Percentiles rank a stretch among this genome's conserved stretches.
These are phyloP conservation scores for Salvator merianae DNA, from an alignment of 2,113 vertebrate genomes.

Conservation along the genomic window DNA sequence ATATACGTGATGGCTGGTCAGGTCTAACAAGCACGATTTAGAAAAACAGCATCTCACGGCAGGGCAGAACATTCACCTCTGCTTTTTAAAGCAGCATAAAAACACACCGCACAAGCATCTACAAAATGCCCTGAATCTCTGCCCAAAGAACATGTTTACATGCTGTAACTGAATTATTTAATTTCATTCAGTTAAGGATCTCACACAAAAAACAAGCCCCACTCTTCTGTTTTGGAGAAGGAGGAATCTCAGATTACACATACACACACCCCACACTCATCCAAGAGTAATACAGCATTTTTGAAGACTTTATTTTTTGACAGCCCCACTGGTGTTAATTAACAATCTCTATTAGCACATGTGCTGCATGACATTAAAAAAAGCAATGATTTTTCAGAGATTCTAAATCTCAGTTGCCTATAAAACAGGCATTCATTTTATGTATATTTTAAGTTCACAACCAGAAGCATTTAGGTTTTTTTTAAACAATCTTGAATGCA, in stretches of 20 bases:
- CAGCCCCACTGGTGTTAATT: constrained; percentile 45
- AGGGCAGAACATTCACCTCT: constrained; percentile 28
- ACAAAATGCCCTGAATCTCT: background rate
- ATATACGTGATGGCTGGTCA: constrained; percentile 81
- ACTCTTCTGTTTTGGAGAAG: background rate
- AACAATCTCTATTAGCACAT: constrained; percentile 52
- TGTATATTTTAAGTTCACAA: constrained; percentile 54
- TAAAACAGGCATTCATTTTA: constrained; percentile 36
- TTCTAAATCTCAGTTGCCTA: constrained; percentile 10
- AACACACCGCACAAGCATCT: background rate
- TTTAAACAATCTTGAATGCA: constrained; percentile 44
- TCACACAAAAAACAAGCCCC: background rate
- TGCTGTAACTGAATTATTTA: background rate
- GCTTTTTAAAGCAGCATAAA: background rate
- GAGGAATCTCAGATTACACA: background rate
- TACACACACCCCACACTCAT: background rate
- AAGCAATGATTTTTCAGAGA: constrained; percentile 72
- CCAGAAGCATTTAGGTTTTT: constrained; percentile 35
- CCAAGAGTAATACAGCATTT: constrained; percentile 41
- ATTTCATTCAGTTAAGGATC: background rate
- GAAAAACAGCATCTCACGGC: constrained; percentile 73
- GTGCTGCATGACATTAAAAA: constrained; percentile 53
- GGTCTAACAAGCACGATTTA: constrained; percentile 73
- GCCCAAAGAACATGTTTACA: background rate
- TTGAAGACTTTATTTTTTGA: background rate